phyloP scores from a whole-genome alignment of 2,113 vertebrate species.

The Nanger granti region DNA sequence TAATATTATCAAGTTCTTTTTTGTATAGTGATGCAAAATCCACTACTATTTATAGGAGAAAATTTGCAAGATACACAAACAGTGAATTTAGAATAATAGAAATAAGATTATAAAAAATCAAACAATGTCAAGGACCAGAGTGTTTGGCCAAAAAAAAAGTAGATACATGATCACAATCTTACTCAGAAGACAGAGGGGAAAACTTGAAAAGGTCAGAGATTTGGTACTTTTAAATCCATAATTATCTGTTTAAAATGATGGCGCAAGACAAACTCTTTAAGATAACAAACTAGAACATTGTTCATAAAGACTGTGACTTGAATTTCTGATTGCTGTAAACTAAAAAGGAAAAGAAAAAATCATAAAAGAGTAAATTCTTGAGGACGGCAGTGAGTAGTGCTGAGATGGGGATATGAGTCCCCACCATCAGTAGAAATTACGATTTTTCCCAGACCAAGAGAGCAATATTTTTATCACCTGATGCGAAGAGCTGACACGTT shows the following conservation, averaged over 20 bases:
- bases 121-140: background rate
- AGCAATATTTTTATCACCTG: background rate
- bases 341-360: background rate
- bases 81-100: background rate
- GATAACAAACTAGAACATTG: background rate
- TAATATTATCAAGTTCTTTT: background rate
- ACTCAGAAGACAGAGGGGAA: background rate
- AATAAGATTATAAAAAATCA: background rate
- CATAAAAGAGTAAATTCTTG: background rate
- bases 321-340: background rate
- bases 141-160: background rate
- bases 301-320: background rate
- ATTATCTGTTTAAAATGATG: slow-evolving; percentile 8
- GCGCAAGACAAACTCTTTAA: background rate
- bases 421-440: background rate
- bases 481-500: rapidly evolving
- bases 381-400: background rate
- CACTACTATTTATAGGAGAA: background rate
- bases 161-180: background rate
- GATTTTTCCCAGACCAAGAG: background rate
- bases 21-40: background rate
- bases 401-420: background rate
- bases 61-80: background rate
- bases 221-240: background rate
- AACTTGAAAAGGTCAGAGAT: slow-evolving; percentile 23